Evolutionary conservation across 2,113 vertebrate species (phyloP), one percentile per base, ranked within the genome.

Genomic region (Elgaria multicarinata): DNA sequence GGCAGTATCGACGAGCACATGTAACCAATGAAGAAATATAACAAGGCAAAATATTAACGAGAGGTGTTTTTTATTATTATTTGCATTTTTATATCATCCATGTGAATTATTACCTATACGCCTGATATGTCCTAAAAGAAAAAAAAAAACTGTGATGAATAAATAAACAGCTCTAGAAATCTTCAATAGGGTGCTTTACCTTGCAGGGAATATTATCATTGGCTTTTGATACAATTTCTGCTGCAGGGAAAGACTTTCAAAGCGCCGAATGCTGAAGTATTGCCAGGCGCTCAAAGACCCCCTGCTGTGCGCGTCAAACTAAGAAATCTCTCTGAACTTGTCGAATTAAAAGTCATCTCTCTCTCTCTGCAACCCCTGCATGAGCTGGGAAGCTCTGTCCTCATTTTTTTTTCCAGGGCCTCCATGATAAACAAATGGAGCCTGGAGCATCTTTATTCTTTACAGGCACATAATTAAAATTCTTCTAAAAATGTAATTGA

Each of bases 241-340:
- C 98, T 99, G 97, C 97, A 97, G 98, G 97, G 97, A 98, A 97
- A 97, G 97, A 98, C 97, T 98, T 98, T 99, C 98, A 99, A 99
- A 99, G 98, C 96, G 97, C 95, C 93, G 94, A 97, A 97, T 95
- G 97, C 97, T 96, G 97, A 98, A 98, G 98, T 97, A 97, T 96
- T 95, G 98, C 97, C 97, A 95, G 93, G 94, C 96, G 94, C 98
- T 99, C 98, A 98, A 98, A 99, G 98, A 98, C 98, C 98, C 97
- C 98, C 98, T 95, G 97, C 98, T 94, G 98, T 95, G 97, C 85
- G 92, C 98, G 98, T 98, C 98, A 98, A 98, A 98, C 98, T 98
- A 98, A 98, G 97, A 98, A 98, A 98, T 98, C 98, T 98, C 98
- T 98, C 98, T 98, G 98, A 98, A 97, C 98, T 98, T 97, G 98